Conservation (phyloP, 2,113 vertebrate species). For the Sorex araneus region DNA sequence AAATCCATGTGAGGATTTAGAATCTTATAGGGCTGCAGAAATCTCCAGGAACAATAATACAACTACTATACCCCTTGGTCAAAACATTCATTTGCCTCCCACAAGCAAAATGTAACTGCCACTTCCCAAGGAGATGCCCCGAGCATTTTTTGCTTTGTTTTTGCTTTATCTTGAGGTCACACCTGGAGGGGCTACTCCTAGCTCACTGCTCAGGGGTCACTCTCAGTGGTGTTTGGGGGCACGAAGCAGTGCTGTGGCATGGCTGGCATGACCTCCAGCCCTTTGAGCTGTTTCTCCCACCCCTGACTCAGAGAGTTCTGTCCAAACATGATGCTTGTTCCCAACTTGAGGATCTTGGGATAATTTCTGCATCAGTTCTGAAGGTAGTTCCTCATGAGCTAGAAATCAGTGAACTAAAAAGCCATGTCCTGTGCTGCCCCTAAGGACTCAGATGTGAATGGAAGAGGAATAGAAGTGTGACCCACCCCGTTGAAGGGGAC, state of each 20-base stretch:
- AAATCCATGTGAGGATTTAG: constrained; percentile 44
- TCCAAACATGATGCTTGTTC: neutral
- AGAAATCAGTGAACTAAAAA: constrained; percentile 36
- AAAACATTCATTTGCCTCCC: constrained; percentile 58
- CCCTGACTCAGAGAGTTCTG: neutral
- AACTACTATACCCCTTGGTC: constrained; percentile 16
- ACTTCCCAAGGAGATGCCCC: constrained; percentile 26
- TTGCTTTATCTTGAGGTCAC: no score
- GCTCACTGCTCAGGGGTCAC: no score
- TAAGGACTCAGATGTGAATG: neutral
- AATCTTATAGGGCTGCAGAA: constrained; percentile 43
- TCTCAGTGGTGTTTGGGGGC: no score
- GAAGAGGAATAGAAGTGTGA: neutral
- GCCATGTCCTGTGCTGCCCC: neutral
- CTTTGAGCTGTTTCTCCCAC: no score
- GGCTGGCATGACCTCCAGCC: no score
- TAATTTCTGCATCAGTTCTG: constrained; percentile 34
- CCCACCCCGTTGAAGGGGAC: neutral
- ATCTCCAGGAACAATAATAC: constrained; percentile 18
- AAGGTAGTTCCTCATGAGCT: constrained; percentile 35
- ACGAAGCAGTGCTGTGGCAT: no score
- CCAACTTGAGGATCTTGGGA: constrained; percentile 46
- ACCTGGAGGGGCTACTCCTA: no score
- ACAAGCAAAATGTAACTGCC: constrained; percentile 17
- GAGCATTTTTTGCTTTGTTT: neutral